Conservation (phyloP, 2,113 vertebrate species). For the Podarcis cretensis region DNA sequence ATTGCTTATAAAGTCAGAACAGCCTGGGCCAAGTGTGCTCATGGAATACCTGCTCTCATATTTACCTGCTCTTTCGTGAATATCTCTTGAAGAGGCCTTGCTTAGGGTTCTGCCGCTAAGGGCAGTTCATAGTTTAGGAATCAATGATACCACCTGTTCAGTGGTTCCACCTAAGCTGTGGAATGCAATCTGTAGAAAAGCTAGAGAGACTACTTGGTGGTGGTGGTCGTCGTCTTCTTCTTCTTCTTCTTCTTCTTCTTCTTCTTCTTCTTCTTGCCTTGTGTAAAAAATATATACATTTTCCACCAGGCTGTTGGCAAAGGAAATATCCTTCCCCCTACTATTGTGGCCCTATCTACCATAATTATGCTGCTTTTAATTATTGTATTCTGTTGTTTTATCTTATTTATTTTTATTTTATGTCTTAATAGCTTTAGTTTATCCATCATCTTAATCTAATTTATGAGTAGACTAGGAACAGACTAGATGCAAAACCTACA, state of each 20-base stretch:
- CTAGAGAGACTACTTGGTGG: background rate
- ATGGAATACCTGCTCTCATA: background rate
- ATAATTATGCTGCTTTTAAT: background rate
- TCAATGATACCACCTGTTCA: background rate
- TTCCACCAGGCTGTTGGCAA: background rate
- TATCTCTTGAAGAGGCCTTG: background rate
- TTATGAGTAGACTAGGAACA: background rate
- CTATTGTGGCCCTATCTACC: background rate
- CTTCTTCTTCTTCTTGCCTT: background rate
- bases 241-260: too few relatives aligned
- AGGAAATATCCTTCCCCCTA: background rate
- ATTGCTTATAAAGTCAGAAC: background rate
- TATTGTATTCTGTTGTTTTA: background rate
- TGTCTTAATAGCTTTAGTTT: background rate
- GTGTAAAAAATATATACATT: background rate
- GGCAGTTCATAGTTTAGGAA: background rate
- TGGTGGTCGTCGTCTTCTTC: too few relatives aligned
- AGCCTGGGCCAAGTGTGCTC: background rate
- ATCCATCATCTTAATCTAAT: background rate
- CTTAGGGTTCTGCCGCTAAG: background rate
- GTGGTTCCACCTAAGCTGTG: background rate
- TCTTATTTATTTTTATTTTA: background rate
- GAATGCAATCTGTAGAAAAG: background rate
- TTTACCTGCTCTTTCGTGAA: background rate
- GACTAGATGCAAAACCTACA: background rate